Evolutionary conservation across 1,140 invertebrate genomes (phyloP), one percentile per base, ranked within the genome.

Genomic region (Protaetia brevitarsis): DNA sequence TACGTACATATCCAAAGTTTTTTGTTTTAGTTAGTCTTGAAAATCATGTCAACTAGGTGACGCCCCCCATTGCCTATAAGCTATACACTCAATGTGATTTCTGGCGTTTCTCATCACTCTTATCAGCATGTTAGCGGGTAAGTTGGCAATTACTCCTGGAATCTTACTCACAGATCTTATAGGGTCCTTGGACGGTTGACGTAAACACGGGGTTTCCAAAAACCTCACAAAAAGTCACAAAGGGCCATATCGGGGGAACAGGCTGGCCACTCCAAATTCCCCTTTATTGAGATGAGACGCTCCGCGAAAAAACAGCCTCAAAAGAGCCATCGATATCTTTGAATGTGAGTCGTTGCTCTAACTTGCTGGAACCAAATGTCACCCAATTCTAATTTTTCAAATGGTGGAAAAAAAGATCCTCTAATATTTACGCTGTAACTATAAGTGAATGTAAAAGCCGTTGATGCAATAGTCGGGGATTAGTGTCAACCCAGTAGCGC

Each of bases 201-300:
- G 62, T 71, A 74, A 59, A 73, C 68, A 28, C 61, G 68, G 37
- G 67, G 66, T 69, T 75, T 73, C 26, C 72, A 66, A 61, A 65
- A 68, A 16, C 67, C 70, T 66, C 69, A 72, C 30, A 78, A 79
- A 70, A 78, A 79, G 58, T 79, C 73, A 28, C 65, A 63, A 36
- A 69, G 31, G 21, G 70, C 73, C 28, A 80, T 69, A 71, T 80
- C 76, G 16, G 74, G 75, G 23, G 72, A 77, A 31, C 72, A 28
- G 61, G 76, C 58, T 64, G 74, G 74, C 68, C 73, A 72, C 31
- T 70, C 61, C 28, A 72, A 60, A 72, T 73, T 69, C 51, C 66
- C 67, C 29, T 37, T 60, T 51, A 58, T 64, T 11, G 64, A 67
- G 68, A 74, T 71, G 19, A 74, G 19, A 10, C 63, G 72, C 19